Evolutionary conservation across 2,797 vertebrate genomes (phyloP).

Genomic region (Liparis tanakae): DNA sequence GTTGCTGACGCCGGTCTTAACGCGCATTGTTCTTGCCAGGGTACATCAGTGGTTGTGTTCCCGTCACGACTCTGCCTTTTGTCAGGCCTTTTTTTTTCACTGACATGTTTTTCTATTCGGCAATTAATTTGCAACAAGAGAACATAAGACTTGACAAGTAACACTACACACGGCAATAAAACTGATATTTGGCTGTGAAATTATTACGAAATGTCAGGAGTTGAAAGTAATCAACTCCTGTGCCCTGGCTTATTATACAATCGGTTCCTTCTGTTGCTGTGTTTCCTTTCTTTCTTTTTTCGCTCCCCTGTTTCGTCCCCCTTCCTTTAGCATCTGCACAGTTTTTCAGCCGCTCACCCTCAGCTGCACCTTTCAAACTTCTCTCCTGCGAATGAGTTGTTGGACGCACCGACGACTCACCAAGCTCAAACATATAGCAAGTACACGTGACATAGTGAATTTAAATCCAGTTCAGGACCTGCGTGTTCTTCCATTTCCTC

Average conservation of each 20-base stretch:
- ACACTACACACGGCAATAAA: conserved; percentile 52
- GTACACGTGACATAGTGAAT: conserved; percentile 33
- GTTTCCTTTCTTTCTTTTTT: not conserved
- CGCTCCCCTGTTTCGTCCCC: conserved; percentile 13
- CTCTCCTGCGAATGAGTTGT: conserved; percentile 45
- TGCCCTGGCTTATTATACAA: conserved; percentile 42
- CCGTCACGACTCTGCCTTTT: conserved; percentile 60
- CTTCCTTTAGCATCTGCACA: conserved; percentile 19
- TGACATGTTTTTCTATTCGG: conserved; percentile 47
- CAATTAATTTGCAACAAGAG: conserved; percentile 36
- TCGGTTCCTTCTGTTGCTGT: conserved; percentile 32
- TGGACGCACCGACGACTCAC: conserved; percentile 41
- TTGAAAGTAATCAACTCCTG: conserved; percentile 52
- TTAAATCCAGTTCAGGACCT: conserved; percentile 42
- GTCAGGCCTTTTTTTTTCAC: conserved; percentile 46
- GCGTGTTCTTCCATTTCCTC: conserved; percentile 29
- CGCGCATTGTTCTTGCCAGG: conserved; percentile 43
- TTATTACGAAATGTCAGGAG: conserved; percentile 49
- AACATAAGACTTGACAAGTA: conserved; percentile 44
- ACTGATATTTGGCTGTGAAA: conserved; percentile 44
- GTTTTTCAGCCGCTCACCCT: conserved; percentile 41
- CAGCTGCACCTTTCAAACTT: conserved; percentile 53
- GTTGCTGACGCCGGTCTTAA: conserved; percentile 52
- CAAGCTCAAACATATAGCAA: conserved; percentile 43
- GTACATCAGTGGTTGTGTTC: conserved; percentile 29